Evolutionary conservation across 2,797 vertebrate genomes (phyloP).

Genomic region (Muraenolepis orangiensis): DNA sequence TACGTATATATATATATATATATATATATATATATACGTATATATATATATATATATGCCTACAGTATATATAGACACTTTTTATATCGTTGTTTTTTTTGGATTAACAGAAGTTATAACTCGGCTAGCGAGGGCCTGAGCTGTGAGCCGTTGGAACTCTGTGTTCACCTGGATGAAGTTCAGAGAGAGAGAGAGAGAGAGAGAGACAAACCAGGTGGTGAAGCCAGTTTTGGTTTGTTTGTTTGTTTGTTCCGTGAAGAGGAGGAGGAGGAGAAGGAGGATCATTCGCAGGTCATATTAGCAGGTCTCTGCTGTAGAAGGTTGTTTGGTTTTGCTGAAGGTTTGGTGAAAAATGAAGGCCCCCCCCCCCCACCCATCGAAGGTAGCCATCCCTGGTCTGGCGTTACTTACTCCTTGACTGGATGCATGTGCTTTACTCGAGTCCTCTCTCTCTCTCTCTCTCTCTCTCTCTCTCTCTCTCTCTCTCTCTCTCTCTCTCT

Average conservation of each 20-base stretch:
- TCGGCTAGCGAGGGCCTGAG: conserved; percentile 18
- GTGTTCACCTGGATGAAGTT: conserved; percentile 24
- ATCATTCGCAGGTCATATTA: conserved; percentile 22
- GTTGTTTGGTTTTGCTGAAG: background rate
- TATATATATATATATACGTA: conserved; percentile 73
- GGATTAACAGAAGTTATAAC: conserved; percentile 48
- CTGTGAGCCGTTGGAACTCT: conserved; percentile 30
- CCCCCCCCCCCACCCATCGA: too few relatives aligned
- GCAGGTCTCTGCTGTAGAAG: conserved; percentile 25
- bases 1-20: conserved; percentile 64
- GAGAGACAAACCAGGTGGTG: too few relatives aligned
- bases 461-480: too few relatives aligned
- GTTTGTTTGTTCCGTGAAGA: conserved; percentile 31
- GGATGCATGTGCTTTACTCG: conserved; percentile 80
- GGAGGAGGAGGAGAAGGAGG: conserved; percentile 4
- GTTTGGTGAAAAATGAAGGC: background rate
- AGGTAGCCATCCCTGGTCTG: conserved; percentile 31
- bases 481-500: too few relatives aligned
- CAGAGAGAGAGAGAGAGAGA: background rate
- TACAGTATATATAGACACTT: conserved; percentile 62
- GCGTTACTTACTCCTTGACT: background rate
- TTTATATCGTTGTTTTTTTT: conserved; percentile 35
- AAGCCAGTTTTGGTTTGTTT: too few relatives aligned
- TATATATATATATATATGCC: conserved; percentile 68
- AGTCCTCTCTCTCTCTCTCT: conserved; percentile 58